Evolutionary conservation across 2,888 invertebrate genomes (phyloP), one percentile per base, ranked within the genome.

Genomic region (Mechanitis mazaeus): DNA sequence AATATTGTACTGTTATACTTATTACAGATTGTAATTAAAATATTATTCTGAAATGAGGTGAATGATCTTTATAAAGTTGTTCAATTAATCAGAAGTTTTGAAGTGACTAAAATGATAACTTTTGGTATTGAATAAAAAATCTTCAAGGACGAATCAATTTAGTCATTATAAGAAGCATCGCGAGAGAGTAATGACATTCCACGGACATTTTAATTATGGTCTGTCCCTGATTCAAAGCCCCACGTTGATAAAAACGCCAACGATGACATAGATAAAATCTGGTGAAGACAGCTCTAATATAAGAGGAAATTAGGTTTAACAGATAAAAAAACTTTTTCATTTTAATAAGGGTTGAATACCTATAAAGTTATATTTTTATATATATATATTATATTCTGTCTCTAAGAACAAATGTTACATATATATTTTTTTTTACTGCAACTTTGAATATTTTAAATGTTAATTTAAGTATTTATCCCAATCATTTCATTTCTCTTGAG

Each of bases 161-260:
- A 84, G 80, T 83, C 75, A 81, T 83, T 81, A 83, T 72, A 72
- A 74, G 75, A 73, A 72, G 73, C 64, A 68, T 72, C 74, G 75
- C 72, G 73, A 75, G 72, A 68, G 69, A 74, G 77, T 79, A 82
- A 82, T 86, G 87, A 84, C 85, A 79, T 76, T 80, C 75, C 76
- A 72, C 75, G 79, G 87, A 87, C 87, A 82, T 87, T 89, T 89
- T 89, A 89, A 90, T 90, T 89, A 89, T 83, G 79, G 84, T 81
- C 85, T 88, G 87, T 74, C 77, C 71, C 74, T 76, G 79, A 79
- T 74, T 76, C 75, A 71, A 74, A 69, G 69, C 73, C 75, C 75
- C 74, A 73, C 75, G 69, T 65, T 78, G 84, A 86, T 84, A 87
- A 87, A 85, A 87, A 82, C 79, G 71, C 73, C 79, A 66, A 73